A percentile compares a stretch with the other conserved stretches of the same genome.
These are phyloP conservation scores for Chelmon rostratus DNA, from an alignment of 2,797 vertebrate genomes.

Conservation along the genomic window DNA sequence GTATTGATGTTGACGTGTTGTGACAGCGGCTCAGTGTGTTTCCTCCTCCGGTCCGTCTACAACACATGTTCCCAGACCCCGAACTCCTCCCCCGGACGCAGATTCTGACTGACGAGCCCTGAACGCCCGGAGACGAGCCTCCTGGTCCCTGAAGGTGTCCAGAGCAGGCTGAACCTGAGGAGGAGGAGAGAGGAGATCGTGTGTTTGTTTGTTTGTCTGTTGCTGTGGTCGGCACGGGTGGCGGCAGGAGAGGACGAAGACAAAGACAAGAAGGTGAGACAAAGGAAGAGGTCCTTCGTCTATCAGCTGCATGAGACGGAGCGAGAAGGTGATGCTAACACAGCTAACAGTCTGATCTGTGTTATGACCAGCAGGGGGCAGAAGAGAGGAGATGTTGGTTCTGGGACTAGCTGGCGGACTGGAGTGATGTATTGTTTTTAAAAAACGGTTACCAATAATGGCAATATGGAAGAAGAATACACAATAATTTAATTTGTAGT, in stretches of 20 bases:
- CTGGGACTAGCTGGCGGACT: no score
- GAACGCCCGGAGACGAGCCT: conserved; percentile 70
- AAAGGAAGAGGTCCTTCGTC: neutral
- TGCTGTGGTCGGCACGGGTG: no score
- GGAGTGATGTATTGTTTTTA: no score
- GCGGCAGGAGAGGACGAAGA: no score
- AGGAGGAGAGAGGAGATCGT: neutral
- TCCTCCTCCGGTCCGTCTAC: conserved; percentile 52
- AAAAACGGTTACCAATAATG: no score
- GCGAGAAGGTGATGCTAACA: no score
- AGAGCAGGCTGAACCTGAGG: conserved; percentile 87
- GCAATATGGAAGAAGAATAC: no score
- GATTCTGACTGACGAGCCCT: conserved; percentile 70
- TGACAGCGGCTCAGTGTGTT: neutral
- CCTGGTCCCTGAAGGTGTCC: conserved; percentile 87
- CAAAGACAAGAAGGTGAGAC: neutral
- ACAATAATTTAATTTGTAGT: no score
- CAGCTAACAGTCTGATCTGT: no score
- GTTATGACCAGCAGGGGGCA: no score
- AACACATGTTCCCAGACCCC: conserved; percentile 76
- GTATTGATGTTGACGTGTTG: neutral
- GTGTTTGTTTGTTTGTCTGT: neutral
- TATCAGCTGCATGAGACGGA: no score
- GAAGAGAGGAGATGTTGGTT: no score
- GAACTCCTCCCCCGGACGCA: conserved; percentile 63